phyloP scores from a whole-genome alignment of 2,888 invertebrate genomes.

The Caradrina clavipalpis region DNA sequence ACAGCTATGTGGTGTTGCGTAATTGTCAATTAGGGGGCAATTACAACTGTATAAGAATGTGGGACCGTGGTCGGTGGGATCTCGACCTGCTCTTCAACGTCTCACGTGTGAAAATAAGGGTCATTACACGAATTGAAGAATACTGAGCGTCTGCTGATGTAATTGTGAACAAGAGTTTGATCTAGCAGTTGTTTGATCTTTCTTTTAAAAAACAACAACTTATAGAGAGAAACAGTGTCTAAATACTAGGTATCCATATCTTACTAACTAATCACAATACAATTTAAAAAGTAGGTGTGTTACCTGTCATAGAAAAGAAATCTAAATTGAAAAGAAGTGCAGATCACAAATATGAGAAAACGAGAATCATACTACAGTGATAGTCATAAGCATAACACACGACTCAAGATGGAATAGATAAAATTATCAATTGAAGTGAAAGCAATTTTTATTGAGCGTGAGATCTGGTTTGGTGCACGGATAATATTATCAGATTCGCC shows the following conservation, averaged over 20 bases:
- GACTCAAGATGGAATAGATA: constrained; percentile 59
- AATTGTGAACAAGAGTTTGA: constrained; percentile 40
- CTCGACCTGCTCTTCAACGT: constrained; percentile 42
- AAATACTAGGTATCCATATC: not conserved
- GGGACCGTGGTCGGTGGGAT: constrained; percentile 66
- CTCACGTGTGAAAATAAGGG: constrained; percentile 64
- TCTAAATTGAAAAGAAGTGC: constrained; percentile 14
- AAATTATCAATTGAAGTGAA: constrained; percentile 64
- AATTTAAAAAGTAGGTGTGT: not conserved
- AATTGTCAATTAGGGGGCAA: constrained; percentile 79
- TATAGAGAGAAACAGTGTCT: not conserved
- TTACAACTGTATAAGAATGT: constrained; percentile 81
- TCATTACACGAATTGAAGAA: constrained; percentile 51
- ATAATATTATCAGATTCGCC: constrained; percentile 59
- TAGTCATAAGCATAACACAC: constrained; percentile 44
- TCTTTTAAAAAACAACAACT: constrained; percentile 14
- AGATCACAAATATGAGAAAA: constrained; percentile 41
- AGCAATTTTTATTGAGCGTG: constrained; percentile 63
- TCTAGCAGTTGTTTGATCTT: constrained; percentile 4
- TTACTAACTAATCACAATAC: not conserved
- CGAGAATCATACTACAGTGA: constrained; percentile 29
- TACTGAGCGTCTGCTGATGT: constrained; percentile 38
- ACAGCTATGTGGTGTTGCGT: constrained; percentile 80
- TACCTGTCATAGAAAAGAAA: not conserved
- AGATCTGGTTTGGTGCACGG: constrained; percentile 63